phyloP scores from a whole-genome alignment of 2,888 invertebrate genomes.

The Clusia tigrina region DNA sequence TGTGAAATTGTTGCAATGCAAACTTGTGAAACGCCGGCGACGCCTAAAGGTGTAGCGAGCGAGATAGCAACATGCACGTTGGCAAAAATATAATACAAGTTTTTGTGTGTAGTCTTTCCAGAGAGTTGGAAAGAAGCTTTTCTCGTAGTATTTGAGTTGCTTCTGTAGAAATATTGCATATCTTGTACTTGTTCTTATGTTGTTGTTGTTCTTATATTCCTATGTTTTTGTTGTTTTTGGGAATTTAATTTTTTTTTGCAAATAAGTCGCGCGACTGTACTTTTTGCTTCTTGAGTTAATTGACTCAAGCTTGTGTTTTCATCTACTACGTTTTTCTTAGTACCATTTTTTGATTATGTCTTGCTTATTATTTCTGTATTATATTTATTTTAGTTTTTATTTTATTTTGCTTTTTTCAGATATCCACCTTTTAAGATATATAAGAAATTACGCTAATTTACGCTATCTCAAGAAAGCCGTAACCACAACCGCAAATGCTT shows the following conservation, averaged over 20 bases:
- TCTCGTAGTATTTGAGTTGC: neutral
- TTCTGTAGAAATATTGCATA: neutral
- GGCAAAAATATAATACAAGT: neutral
- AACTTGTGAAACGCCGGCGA: constrained; percentile 5
- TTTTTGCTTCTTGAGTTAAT: neutral
- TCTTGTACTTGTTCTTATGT: neutral
- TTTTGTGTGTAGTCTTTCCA: too few relatives aligned
- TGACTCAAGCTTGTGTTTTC: neutral
- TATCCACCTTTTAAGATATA: neutral
- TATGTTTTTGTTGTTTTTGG: neutral
- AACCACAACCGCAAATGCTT: too few relatives aligned
- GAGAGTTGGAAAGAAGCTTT: neutral
- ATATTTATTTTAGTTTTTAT: neutral
- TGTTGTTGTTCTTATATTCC: neutral
- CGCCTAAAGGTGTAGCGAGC: neutral
- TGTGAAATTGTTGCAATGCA: neutral
- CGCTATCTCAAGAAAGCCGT: too few relatives aligned
- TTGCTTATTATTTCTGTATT: neutral
- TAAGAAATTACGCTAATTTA: neutral
- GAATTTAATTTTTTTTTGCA: constrained; percentile 3
- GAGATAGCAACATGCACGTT: neutral
- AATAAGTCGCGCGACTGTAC: constrained; percentile 1
- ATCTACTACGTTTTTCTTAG: neutral
- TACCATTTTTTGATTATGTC: neutral
- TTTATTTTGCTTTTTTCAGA: neutral